Evolutionary conservation across 2,113 vertebrate species (phyloP), one percentile per base, ranked within the genome.

Genomic region (Myodes glareolus): DNA sequence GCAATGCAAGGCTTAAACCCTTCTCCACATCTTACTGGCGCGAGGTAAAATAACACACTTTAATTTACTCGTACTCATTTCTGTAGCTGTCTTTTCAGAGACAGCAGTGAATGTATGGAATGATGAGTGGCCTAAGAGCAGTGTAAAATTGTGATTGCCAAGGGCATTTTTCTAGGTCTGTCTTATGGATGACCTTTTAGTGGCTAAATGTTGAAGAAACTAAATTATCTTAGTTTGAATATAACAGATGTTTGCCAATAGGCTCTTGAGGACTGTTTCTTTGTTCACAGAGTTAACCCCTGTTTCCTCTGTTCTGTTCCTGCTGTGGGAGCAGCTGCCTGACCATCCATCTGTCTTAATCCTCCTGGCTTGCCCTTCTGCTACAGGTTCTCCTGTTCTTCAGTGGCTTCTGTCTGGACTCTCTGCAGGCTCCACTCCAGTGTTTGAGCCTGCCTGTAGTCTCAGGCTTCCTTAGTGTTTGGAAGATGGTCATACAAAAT

Each of bases 1-100:
- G 31, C 6, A 21, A 42, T 72, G 72, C 31, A 50, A 88, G 39
- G 52, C n/a, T 90, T 82, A 80, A 39, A 45, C 1, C 1, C 17
- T 94, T 92, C 45, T 85, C 36, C 63, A 12, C 67, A 39, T 90
- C 80, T 96, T 91, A 85, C 39, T 93, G 81, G 9, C 47, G 80
- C 68, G 33, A 89, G 68, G 52, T 76, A 82, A 31, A 81, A 78
- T 75, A 81, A 65, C 52, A 91, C n/a, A 39, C 92, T 96, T 90
- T 82, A 84, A 65, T 84, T 84, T 90, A 50, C 4, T 23, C 45
- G n/a, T 45, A 67, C 86, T 92, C 77, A 47, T 93, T 88, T 93
- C 52, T 82, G 68, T 89, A 85, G 17, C 42, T 45, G 67, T 72
- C 45, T 91, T 94, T n/a, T 91, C 67, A 68, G 42, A 94, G n/a